Evolutionary conservation across 1,140 invertebrate genomes (phyloP).

Genomic region (Nymphalis io): DNA sequence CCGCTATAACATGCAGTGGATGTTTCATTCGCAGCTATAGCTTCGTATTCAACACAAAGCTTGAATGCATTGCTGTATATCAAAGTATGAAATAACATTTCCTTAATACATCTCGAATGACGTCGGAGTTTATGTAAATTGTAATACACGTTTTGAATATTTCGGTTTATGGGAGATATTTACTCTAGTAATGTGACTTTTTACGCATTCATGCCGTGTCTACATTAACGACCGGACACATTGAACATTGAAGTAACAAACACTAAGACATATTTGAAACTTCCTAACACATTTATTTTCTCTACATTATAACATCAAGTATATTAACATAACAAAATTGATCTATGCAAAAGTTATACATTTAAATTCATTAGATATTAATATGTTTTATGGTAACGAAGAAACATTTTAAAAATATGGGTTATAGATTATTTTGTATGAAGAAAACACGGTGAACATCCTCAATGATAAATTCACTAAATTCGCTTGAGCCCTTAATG

Average conservation of each 20-base stretch:
- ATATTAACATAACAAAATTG: no score
- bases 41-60: constrained; percentile 54
- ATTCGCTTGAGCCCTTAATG: constrained; percentile 55
- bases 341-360: no score
- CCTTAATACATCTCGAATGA: constrained; percentile 75
- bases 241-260: constrained; percentile 19
- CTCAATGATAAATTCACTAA: constrained; percentile 29
- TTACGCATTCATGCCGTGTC: constrained; percentile 61
- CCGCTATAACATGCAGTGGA: constrained; percentile 25
- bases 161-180: constrained; percentile 49
- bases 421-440: background rate
- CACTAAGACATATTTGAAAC: no score
- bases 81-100: constrained; percentile 71
- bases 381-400: background rate
- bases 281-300: no score
- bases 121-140: constrained; percentile 74
- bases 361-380: background rate
- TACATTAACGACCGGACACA: constrained; percentile 54
- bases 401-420: background rate
- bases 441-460: constrained; percentile 21
- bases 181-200: constrained; percentile 47
- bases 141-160: constrained; percentile 71
- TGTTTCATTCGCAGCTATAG: constrained; percentile 36
- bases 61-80: constrained; percentile 61
- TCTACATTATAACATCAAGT: no score